These are phyloP conservation scores for Pelmatolapia mariae DNA, from an alignment of 2,113 vertebrate genomes.

Conservation along the genomic window DNA sequence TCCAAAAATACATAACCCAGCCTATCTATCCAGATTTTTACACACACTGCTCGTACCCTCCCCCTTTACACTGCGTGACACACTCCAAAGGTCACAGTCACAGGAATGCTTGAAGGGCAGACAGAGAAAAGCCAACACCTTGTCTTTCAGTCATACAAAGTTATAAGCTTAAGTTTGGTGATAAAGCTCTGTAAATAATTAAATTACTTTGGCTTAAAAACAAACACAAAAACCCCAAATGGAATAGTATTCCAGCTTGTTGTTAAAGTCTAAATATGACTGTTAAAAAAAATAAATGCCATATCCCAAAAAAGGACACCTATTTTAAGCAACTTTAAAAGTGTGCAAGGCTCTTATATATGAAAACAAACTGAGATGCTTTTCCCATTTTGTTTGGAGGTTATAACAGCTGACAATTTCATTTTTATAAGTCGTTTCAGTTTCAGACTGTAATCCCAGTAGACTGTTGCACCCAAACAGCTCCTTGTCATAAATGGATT, in stretches of 20 bases:
- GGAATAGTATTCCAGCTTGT: background rate
- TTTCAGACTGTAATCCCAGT: background rate
- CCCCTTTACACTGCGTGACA: constrained; percentile 62
- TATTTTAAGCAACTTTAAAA: background rate
- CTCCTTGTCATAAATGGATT: background rate
- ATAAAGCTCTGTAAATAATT: constrained; percentile 46
- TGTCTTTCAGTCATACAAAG: constrained; percentile 43
- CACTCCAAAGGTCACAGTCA: constrained; percentile 80
- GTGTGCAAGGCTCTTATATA: background rate
- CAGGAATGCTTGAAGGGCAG: constrained; percentile 78
- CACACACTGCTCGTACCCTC: constrained; percentile 49
- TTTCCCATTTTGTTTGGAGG: background rate
- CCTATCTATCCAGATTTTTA: constrained; percentile 48
- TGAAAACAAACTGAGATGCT: background rate
- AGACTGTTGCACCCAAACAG: background rate
- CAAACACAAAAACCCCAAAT: background rate
- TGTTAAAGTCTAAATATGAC: background rate
- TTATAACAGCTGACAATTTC: background rate
- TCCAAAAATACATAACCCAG: constrained; percentile 7
- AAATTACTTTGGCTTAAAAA: background rate
- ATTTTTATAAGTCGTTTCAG: background rate
- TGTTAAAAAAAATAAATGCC: background rate
- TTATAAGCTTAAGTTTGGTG: constrained; percentile 39
- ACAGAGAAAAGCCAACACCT: constrained; percentile 60
- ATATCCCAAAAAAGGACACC: background rate